Conservation (phyloP, 2,888 invertebrate genomes). For the Lasioglossum malachurum region DNA sequence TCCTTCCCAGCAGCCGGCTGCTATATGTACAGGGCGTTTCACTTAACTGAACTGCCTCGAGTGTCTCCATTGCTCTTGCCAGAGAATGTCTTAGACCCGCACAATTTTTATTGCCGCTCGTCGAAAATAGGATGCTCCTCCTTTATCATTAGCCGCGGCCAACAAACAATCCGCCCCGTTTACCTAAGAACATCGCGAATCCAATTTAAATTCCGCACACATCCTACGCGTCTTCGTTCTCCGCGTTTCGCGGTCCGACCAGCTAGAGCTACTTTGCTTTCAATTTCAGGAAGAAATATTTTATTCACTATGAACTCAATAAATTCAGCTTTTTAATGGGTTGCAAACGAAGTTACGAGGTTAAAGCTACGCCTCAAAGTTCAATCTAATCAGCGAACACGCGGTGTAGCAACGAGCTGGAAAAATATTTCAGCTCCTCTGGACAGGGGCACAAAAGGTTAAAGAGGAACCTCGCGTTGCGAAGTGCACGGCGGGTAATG, state of each 20-base stretch:
- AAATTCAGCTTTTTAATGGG: background rate
- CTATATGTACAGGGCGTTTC: conserved; percentile 43
- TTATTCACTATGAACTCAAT: too few relatives aligned
- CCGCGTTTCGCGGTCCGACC: too few relatives aligned
- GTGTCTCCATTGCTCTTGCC: conserved; percentile 18
- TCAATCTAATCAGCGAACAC: background rate
- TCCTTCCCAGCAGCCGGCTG: conserved; percentile 16
- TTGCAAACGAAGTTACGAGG: background rate
- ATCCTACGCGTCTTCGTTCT: background rate
- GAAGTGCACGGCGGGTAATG: background rate
- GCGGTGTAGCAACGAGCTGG: background rate
- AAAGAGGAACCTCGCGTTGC: background rate
- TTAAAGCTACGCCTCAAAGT: background rate
- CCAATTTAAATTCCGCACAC: background rate
- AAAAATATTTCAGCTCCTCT: background rate
- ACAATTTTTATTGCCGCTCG: background rate
- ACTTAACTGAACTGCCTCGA: conserved; percentile 37
- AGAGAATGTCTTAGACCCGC: background rate
- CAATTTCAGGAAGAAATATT: too few relatives aligned
- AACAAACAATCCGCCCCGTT: background rate
- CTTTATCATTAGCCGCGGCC: background rate
- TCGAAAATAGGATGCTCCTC: conserved; percentile 12
- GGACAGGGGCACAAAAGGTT: background rate
- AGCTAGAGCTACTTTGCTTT: too few relatives aligned
- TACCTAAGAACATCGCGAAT: background rate